Conservation (phyloP, 2,797 vertebrate species). For the Eulemur coronatus region DNA sequence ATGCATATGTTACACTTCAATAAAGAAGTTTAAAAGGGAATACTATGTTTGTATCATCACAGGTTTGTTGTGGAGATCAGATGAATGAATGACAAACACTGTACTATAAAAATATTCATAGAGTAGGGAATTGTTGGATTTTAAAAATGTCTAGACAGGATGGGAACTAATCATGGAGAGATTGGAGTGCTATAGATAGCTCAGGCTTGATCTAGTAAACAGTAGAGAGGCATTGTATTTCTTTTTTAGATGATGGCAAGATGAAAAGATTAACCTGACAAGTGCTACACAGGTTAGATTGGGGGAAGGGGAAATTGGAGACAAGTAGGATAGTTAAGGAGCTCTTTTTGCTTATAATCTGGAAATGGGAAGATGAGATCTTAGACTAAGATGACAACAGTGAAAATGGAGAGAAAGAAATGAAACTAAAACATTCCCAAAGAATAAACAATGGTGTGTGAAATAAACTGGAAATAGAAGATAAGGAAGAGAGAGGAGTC, state of each 20-base stretch:
- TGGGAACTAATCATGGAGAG: not conserved
- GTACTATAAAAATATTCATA: not conserved
- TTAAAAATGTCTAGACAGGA: not conserved
- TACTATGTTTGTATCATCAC: not conserved
- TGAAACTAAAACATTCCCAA: not conserved
- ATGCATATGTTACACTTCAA: not conserved
- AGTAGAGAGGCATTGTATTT: not conserved
- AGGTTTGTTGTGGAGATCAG: not conserved
- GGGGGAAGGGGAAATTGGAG: not conserved
- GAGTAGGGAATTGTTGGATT: not conserved
- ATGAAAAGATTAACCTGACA: not conserved
- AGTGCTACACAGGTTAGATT: not conserved
- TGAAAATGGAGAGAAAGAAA: not conserved
- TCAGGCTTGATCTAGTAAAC: not conserved
- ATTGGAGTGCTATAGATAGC: not conserved
- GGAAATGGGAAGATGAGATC: not conserved
- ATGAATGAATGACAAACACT: not conserved
- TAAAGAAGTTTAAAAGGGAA: not conserved
- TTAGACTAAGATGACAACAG: not conserved
- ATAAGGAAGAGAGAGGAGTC: not conserved
- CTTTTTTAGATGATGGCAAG: not conserved
- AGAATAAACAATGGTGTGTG: not conserved
- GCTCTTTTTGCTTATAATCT: not conserved
- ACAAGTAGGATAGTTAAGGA: not conserved
- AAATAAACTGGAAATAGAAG: not conserved